Base-by-base conservation (phyloP, 2,113 vertebrate species). In the Poicephalus meyeri region DNA sequence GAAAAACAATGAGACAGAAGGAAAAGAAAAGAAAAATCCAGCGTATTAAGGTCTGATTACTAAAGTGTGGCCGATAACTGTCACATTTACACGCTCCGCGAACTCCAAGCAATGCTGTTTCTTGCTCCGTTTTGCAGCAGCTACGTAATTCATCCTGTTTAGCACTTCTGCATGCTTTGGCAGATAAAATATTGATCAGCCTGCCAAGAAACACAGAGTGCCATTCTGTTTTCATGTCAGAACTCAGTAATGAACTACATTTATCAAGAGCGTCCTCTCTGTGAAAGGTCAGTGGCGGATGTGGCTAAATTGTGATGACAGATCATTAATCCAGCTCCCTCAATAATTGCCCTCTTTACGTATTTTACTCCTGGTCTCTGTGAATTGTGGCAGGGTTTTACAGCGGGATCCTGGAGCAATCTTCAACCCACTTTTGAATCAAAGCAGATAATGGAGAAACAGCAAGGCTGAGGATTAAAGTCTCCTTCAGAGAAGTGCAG, bases 211-310 rank as follows among this genome's bases (percentile, higher is more conserved):
- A 95, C 97, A 97, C 86, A 86, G 94, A 95, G 91, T 97, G 95
- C 86, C 97, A 96, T 98, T 97, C 95, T 93, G 96, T 98, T 98
- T 98, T 97, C 97, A 97, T 94, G 98, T 98, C 98, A 98, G 98
- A 98, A 98, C 95, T 97, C 74, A 68, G 97, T 98, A 98, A 98
- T 98, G 98, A 98, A 98, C 97, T 98, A 78, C 97, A 98, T 98
- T 98, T 98, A 98, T 98, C 98, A 99, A 97, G 97, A 96, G 95
- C 66, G 94, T 97, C 97, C 95, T 97, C 96, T 89, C 83, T 70
- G 91, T 95, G 97, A 98, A 98, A 98, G 98, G 98, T 98, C 98
- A 98, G 93, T 78, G 65, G 95, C 86, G 93, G 98, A 97, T 97
- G 92, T 96, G 96, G 96, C 97, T 98, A 98, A 98, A 96, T 97